Evolutionary conservation across 2,797 vertebrate species (phyloP), one percentile per base, ranked within the genome.

Genomic region (Labroides dimidiatus): DNA sequence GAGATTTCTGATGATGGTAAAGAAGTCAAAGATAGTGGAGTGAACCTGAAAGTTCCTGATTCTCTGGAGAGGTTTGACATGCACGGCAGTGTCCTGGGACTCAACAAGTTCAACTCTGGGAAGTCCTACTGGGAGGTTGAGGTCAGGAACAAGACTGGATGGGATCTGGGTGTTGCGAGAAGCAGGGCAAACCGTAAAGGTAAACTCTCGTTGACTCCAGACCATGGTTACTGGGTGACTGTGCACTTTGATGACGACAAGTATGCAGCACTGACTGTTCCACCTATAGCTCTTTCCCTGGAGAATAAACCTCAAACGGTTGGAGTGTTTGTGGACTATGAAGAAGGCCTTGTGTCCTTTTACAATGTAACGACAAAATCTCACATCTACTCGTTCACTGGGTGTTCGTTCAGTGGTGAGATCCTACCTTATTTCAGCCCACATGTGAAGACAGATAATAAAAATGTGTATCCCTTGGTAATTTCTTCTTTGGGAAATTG

Each of bases 341-440:
- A 85, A 21, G 80, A 81, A 56, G 79, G 81, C 6, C 52, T 88
- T 0, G 66, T 91, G 52, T 91, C 90, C 19, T 90, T 91, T 39
- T 90, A 90, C 4, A 24, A 91, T 14, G 51, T 78, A 17, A 54
- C 16, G 0, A 45, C 78, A n/a, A 20, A 52, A 13, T 60, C 66
- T 41, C 87, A 85, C 45, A 87, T 91, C 33, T 83, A 86, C 76
- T 80, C 89, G 0, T 90, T 89, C 37, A 81, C 67, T 0, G 24
- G 39, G 2, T 86, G 85, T 52, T 58, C 14, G 1, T 89, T 91
- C 42, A 27, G 0, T 5, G 72, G 33, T 1, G 47, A 70, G 17
- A 59, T 92, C n/a, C 52, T 77, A 19, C 90, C 88, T 0, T 92
- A 92, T 56, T 81, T 92, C 63, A 89, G 88, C 51, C 89, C 85